Evolutionary conservation across 2,888 invertebrate species (phyloP), one percentile per base, ranked within the genome.

Genomic region (Aradus depressus): DNA sequence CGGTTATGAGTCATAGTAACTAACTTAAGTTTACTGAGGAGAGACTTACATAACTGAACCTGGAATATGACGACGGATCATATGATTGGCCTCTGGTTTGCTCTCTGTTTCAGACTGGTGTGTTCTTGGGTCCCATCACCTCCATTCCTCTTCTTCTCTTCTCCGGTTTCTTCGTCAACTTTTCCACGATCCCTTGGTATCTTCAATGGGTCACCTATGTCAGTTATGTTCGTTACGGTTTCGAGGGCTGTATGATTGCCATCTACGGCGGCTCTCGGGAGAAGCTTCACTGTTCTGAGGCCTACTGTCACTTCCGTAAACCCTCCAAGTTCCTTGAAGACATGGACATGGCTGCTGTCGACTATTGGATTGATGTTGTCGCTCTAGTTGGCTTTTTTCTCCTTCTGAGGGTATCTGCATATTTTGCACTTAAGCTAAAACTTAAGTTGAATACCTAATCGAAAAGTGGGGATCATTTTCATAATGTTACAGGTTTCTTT

Each of bases 91-190:
- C n/a, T 28, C n/a, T 28, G 10, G 6, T 10, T 50, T 48, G 52
- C 53, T 64, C 64, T 26, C 18, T 22, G 35, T 64, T 65, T 28
- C 65, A 77, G 77, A 75, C 72, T 52, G 77, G 77, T 3, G 76
- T 77, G 43, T 78, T 77, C 62, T 70, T 83, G 56, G 93, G 92
- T 3, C 93, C 93, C 23, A 89, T 93, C 31, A 83, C 88, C 54
- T 84, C 86, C 47, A 91, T 93, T 12, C 93, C 93, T 10, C 82
- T 92, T 50, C 82, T 93, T 41, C 75, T 93, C 25, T 93, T 93
- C 71, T 90, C 90, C 26, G 93, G 93, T 5, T 93, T 93, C 75
- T 93, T 93, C 70, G 88, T 92, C 42, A 90, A 87, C 67, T 83
- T 92, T 67, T 81, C 85, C 66, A 90, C 90, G 34, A 87, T 93